Evolutionary conservation across 2,797 vertebrate species (phyloP).

Genomic region (Darevskia nairensis): DNA sequence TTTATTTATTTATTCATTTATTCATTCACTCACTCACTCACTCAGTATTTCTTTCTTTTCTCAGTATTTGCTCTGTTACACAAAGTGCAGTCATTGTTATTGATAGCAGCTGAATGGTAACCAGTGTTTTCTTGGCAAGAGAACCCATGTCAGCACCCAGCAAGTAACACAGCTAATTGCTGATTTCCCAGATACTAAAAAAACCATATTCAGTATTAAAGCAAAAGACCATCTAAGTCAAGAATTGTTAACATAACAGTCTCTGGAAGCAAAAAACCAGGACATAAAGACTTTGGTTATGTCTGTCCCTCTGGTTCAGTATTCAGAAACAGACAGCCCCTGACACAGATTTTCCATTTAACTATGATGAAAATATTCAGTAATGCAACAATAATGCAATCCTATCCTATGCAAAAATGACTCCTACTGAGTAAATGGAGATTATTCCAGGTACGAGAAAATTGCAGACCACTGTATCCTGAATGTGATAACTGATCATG

Average conservation of each 20-base stretch:
- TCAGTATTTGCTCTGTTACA: constrained; percentile 39
- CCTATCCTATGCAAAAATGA: no score
- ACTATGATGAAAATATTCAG: no score
- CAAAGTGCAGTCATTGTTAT: constrained; percentile 31
- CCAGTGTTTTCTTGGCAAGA: constrained; percentile 39
- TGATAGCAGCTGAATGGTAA: constrained; percentile 25
- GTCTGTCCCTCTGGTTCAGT: no score
- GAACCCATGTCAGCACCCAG: constrained; percentile 20
- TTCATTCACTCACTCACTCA: no score
- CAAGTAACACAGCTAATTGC: constrained; percentile 5
- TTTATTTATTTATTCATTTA: constrained; percentile 53
- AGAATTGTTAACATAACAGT: neutral
- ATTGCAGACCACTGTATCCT: no score
- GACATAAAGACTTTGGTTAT: no score
- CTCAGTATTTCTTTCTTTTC: constrained; percentile 5
- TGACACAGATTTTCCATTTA: no score
- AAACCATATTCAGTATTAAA: no score
- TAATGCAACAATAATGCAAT: no score
- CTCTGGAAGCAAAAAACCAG: neutral
- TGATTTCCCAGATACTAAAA: constrained; percentile 11
- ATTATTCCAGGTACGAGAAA: no score
- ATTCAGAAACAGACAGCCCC: no score
- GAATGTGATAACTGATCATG: constrained; percentile 3
- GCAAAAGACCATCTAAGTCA: neutral
- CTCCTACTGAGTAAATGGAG: no score